A percentile compares a stretch with the other conserved stretches of the same genome.
Evolutionary conservation across 2,888 invertebrate species (phyloP).

Genomic region (Tetranychus piercei): DNA sequence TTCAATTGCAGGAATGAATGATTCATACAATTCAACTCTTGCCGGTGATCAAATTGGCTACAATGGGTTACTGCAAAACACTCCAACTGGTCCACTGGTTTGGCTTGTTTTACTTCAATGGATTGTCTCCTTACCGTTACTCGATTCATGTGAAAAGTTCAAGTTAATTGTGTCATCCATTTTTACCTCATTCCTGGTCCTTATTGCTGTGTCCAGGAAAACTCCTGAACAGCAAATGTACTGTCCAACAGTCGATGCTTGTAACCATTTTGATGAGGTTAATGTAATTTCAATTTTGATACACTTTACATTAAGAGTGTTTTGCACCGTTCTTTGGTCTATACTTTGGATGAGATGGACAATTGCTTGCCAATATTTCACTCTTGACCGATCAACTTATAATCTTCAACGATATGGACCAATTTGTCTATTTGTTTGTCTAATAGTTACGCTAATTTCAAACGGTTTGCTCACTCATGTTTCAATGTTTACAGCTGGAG

Average conservation of each 20-base stretch:
- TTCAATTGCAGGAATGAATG: too few species aligned
- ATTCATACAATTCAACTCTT: too few species aligned
- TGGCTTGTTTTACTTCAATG: not conserved
- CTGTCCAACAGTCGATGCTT: not conserved
- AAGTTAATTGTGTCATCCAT: not conserved
- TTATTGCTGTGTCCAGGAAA: not conserved
- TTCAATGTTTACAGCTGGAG: not conserved
- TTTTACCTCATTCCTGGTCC: not conserved
- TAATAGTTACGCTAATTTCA: not conserved
- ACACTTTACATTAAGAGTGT: not conserved
- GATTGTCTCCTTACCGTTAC: not conserved
- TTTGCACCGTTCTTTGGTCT: not conserved
- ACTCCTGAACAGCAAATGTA: too few species aligned
- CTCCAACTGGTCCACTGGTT: not conserved
- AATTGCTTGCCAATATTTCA: not conserved
- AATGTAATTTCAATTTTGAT: not conserved
- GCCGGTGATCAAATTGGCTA: too few species aligned
- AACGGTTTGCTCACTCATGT: not conserved
- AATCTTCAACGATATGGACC: not conserved
- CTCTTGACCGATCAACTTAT: not conserved
- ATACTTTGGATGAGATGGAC: not conserved
- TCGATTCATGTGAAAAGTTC: not conserved
- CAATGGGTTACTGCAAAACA: too few species aligned
- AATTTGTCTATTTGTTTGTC: not conserved
- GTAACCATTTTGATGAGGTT: not conserved